These are phyloP conservation scores for Mycetomoellerius zeteki DNA, from an alignment of 1,140 invertebrate genomes.

Conservation along the genomic window DNA sequence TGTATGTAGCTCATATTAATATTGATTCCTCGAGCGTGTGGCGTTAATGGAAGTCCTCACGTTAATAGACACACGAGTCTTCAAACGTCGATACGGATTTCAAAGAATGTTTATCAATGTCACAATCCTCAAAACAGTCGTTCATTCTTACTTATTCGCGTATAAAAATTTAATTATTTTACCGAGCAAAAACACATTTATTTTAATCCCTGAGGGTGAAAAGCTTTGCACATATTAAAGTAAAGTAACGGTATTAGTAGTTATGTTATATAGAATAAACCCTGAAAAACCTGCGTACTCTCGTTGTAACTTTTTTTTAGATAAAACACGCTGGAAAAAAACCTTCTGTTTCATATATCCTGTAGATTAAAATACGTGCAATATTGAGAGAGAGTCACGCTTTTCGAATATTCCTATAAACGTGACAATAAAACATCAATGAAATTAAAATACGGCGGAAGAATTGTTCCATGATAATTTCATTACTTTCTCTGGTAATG, in stretches of 20 bases:
- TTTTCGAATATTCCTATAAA: background rate
- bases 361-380: slow-evolving; percentile 1
- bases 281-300: background rate
- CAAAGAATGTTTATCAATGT: slow-evolving; percentile 71
- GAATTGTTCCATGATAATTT: slow-evolving; percentile 19
- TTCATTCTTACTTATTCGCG: background rate
- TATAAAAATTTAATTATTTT: slow-evolving; percentile 6
- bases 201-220: background rate
- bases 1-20: slow-evolving; percentile 73
- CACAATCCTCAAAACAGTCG: background rate
- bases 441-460: slow-evolving; percentile 24
- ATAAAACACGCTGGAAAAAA: background rate
- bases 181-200: background rate
- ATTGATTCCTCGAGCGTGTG: slow-evolving; percentile 73
- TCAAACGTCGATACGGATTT: slow-evolving; percentile 62
- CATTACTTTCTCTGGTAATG: slow-evolving; percentile 16
- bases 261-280: background rate
- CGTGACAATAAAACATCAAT: background rate
- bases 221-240: background rate
- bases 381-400: background rate
- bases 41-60: slow-evolving; percentile 69
- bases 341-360: background rate
- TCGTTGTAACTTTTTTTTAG: background rate
- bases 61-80: slow-evolving; percentile 66
- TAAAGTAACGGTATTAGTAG: slow-evolving; percentile 11